Base-by-base conservation (phyloP, 2,113 vertebrate species). In the Pelvicachromis taeniatus region DNA sequence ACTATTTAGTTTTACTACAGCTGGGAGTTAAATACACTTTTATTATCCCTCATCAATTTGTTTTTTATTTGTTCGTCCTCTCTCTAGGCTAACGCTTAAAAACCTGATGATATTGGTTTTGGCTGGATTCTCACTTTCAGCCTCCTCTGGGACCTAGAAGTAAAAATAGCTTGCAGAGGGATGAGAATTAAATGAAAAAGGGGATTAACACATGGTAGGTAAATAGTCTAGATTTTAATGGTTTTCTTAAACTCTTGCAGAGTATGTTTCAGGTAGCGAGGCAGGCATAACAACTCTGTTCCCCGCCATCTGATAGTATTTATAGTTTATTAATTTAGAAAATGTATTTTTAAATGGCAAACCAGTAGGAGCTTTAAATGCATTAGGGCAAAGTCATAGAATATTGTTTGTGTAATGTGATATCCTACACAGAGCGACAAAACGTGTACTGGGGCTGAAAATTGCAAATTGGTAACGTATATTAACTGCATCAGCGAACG, bases 31-130 rank as follows among this genome's bases (percentile, higher is more conserved):
- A 85, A 90, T 82, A 80, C 77, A 90, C 85, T 79, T 91, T 88
- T 77, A 82, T 56, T 89, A 31, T 78, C 56, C 65, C 83, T 59
- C 80, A 88, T 91, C 90, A 48, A 91, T 92, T 81, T 88, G 58
- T 77, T 88, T 52, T 91, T 85, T 90, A 83, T 93, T 88, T 94
- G 89, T 92, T 90, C 80, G 79, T 93, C 87, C 87, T 79, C 61
- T 90, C 87, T 85, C 73, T 53, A 78, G 84, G 88, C 84, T 85
- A 83, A 91, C 54, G 56, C 86, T 86, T 85, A 88, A 88, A 88
- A 92, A 94, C 87, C 80, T 26, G 53, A 87, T 88, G 53, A 89
- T 94, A 91, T 95, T 91, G 85, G 87, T 89, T 89, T 94, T 91
- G 89, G 80, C 87, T 88, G 50, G 85, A 92, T 88, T 87, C 78